A percentile compares a stretch with the other conserved stretches of the same genome.
These are phyloP conservation scores for Nyctalus aviator DNA, from an alignment of 2,797 vertebrate genomes.

Conservation along the genomic window DNA sequence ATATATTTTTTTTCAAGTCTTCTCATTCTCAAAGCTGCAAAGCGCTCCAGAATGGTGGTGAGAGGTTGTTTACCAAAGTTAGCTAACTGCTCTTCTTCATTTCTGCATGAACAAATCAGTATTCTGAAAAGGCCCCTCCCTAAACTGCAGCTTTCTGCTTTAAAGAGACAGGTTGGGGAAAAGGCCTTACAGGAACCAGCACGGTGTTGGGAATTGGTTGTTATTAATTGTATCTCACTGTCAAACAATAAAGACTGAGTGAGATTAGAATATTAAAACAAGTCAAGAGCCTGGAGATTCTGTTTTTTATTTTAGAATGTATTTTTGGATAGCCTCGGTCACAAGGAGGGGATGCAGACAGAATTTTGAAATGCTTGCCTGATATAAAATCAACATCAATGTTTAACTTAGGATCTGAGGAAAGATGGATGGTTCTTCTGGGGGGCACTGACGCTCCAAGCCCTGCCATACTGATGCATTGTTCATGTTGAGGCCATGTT, in stretches of 20 bases:
- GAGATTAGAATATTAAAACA: constrained; percentile 58
- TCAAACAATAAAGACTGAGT: constrained; percentile 55
- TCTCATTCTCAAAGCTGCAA: not conserved
- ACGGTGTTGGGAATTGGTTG: not conserved
- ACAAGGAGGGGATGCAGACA: constrained; percentile 5
- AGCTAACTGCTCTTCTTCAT: not conserved
- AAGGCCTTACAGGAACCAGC: not conserved
- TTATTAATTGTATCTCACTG: constrained; percentile 49
- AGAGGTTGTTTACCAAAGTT: constrained; percentile 28
- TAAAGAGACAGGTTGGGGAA: not conserved
- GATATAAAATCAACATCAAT: not conserved
- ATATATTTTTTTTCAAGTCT: not conserved
- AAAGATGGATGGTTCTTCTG: not conserved
- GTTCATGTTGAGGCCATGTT: not conserved
- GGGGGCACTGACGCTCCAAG: constrained; percentile 1
- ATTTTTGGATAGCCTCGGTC: constrained; percentile 20
- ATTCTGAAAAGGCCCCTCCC: constrained; percentile 51
- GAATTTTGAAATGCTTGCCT: constrained; percentile 47
- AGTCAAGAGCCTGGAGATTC: constrained; percentile 15
- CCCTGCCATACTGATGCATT: not conserved
- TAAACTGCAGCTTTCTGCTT: constrained; percentile 14
- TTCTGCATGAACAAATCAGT: constrained; percentile 57
- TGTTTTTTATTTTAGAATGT: constrained; percentile 47
- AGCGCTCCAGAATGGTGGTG: not conserved
- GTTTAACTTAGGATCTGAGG: constrained; percentile 14